These are phyloP conservation scores for Amphilophus citrinellus DNA, from an alignment of 2,113 vertebrate genomes.

Conservation along the genomic window DNA sequence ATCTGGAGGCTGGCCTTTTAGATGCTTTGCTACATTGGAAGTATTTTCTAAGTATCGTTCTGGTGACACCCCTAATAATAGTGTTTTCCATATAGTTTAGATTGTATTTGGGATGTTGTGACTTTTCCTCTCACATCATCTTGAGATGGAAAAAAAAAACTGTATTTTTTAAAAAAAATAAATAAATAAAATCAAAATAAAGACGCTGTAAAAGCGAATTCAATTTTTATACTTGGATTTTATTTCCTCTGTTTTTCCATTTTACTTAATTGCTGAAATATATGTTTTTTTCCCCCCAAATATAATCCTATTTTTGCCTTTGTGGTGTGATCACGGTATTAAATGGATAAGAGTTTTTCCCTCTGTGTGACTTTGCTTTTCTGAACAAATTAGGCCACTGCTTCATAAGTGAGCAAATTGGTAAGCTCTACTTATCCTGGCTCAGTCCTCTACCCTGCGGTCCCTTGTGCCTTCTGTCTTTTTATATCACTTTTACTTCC, in stretches of 20 bases:
- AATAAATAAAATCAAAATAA: too few relatives aligned
- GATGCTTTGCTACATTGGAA: background rate
- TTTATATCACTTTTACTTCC: slow-evolving; percentile 66
- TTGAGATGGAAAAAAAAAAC: too few relatives aligned
- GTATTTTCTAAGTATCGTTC: background rate
- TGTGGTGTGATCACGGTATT: slow-evolving; percentile 12
- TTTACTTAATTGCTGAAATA: background rate
- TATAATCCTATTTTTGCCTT: background rate
- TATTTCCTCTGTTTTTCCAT: too few relatives aligned
- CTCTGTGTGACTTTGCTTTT: slow-evolving; percentile 42
- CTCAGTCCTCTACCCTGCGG: slow-evolving; percentile 54
- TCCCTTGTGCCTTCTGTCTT: slow-evolving; percentile 65
- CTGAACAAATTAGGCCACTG: slow-evolving; percentile 64
- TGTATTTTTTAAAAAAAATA: too few relatives aligned
- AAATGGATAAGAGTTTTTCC: slow-evolving; percentile 17
- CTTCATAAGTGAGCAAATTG: slow-evolving; percentile 66
- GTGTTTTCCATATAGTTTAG: too few relatives aligned
- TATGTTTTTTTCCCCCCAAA: background rate
- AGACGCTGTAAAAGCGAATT: too few relatives aligned
- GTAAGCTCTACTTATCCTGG: slow-evolving; percentile 67
- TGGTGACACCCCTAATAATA: background rate
- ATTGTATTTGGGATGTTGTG: too few relatives aligned
- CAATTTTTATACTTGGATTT: too few relatives aligned
- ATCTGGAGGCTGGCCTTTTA: background rate
- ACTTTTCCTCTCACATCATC: too few relatives aligned